Percentiles rank a stretch among this genome's conserved stretches.
phyloP scores from a whole-genome alignment of 2,113 vertebrate species.

The Thunnus maccoyii region DNA sequence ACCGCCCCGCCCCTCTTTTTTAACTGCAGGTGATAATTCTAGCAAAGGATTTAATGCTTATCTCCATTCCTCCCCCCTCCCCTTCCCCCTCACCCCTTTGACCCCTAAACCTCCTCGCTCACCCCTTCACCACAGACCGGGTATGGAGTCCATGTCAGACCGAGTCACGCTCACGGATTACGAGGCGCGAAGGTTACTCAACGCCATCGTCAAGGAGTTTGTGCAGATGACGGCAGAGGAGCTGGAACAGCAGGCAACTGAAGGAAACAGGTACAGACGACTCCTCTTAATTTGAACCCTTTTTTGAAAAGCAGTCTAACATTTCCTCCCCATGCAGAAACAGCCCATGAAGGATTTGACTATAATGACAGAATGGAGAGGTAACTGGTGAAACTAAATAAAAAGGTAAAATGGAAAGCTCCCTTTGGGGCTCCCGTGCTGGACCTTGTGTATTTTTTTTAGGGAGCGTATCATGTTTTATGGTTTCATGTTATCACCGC shows the following conservation, averaged over 20 bases:
- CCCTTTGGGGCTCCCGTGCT: background rate
- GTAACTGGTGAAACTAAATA: background rate
- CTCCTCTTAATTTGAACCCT: background rate
- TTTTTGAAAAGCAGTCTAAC: background rate
- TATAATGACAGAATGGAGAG: background rate
- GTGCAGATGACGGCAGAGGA: conserved; percentile 92
- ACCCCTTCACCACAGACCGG: conserved; percentile 80
- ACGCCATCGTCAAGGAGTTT: conserved; percentile 92
- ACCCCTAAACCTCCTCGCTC: conserved; percentile 17
- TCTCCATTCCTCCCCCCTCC: background rate
- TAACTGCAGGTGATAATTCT: conserved; percentile 56
- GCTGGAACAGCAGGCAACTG: conserved; percentile 87
- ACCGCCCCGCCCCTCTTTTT: background rate
- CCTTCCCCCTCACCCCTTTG: background rate
- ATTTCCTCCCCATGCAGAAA: conserved; percentile 22
- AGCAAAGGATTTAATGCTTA: conserved; percentile 34
- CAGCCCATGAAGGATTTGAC: background rate
- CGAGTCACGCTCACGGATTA: conserved; percentile 89
- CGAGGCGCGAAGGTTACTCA: conserved; percentile 91
- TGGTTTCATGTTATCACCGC: conserved; percentile 47
- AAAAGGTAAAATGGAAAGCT: background rate
- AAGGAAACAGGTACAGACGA: conserved; percentile 90
- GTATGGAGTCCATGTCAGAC: conserved; percentile 88
- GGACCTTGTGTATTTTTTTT: background rate
- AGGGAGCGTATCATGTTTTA: background rate